These are phyloP conservation scores for Rhinolophus ferrumequinum DNA, from an alignment of 2,113 vertebrate genomes.

Conservation along the genomic window DNA sequence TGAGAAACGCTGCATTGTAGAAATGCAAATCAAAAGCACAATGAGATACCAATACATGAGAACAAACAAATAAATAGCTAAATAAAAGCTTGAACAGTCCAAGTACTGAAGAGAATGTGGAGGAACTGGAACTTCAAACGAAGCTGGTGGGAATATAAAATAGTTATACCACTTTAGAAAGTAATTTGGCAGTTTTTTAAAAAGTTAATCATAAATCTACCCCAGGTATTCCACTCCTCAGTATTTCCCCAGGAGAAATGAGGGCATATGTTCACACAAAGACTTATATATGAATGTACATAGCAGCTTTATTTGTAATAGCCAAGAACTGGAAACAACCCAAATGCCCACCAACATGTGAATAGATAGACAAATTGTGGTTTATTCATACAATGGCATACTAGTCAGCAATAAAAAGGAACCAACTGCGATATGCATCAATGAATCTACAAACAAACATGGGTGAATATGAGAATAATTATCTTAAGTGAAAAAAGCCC, in stretches of 20 bases:
- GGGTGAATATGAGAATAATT: background rate
- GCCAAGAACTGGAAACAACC: background rate
- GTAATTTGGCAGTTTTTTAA: background rate
- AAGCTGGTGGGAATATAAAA: background rate
- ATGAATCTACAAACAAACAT: background rate
- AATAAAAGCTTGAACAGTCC: background rate
- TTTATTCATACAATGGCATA: background rate
- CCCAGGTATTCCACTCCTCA: background rate
- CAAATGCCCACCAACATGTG: background rate
- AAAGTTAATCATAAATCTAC: background rate
- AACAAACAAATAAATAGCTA: background rate
- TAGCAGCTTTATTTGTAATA: background rate
- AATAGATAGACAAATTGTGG: background rate
- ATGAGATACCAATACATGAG: background rate
- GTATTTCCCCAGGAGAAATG: background rate
- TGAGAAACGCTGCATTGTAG: background rate
- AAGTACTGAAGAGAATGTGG: background rate
- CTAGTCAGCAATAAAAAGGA: background rate
- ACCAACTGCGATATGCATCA: background rate
- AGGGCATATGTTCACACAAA: background rate
- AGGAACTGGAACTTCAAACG: background rate
- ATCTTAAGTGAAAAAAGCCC: background rate
- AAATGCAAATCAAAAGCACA: background rate
- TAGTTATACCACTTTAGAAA: background rate
- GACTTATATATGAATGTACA: background rate